Evolutionary conservation across 2,113 vertebrate genomes (phyloP).

Genomic region (Gadus chalcogrammus): DNA sequence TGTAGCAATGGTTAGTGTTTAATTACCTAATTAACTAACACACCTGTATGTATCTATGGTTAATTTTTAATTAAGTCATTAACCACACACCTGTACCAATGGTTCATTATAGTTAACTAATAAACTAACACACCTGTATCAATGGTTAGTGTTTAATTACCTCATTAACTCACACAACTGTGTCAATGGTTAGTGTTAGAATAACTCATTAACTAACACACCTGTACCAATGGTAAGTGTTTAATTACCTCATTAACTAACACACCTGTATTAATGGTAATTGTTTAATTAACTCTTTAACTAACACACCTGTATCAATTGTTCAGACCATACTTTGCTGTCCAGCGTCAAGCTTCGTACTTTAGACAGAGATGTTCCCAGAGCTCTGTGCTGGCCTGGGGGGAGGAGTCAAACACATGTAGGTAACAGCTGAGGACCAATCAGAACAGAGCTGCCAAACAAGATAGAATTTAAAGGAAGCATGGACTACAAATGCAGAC

Average conservation of each 20-base stretch:
- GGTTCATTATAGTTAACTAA: background rate
- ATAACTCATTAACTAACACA: slow-evolving; percentile 4
- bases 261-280: background rate
- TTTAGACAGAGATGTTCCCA: slow-evolving; percentile 68
- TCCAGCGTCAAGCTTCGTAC: slow-evolving; percentile 75
- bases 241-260: background rate
- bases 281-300: background rate
- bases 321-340: slow-evolving; percentile 75
- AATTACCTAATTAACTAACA: background rate
- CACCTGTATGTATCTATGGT: slow-evolving; percentile 51
- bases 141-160: slow-evolving; percentile 43
- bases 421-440: background rate
- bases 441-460: background rate
- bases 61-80: slow-evolving; percentile 8
- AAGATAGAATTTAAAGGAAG: background rate
- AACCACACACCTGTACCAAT: background rate
- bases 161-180: background rate
- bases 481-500: background rate
- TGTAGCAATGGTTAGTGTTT: background rate
- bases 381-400: slow-evolving; percentile 64
- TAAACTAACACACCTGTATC: slow-evolving; percentile 36
- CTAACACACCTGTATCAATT: slow-evolving; percentile 48
- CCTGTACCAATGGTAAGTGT: slow-evolving; percentile 55
- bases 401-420: background rate
- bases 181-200: background rate